Evolutionary conservation across 2,113 vertebrate species (phyloP).

Genomic region (Coryphaenoides rupestris): DNA sequence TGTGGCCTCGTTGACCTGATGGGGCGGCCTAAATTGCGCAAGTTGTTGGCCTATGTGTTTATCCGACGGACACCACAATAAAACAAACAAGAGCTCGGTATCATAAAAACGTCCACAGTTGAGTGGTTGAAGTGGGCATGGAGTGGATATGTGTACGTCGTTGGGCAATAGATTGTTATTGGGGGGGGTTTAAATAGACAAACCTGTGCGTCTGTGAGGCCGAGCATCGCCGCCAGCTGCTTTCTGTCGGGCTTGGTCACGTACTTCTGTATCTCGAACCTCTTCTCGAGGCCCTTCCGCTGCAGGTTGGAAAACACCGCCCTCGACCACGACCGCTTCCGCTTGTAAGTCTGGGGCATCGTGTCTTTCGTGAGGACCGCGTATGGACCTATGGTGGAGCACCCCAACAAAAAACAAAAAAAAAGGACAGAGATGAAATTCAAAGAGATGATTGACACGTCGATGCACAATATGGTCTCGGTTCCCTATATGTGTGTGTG

Average conservation of each 20-base stretch:
- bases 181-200: too few species aligned
- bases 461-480: neutral
- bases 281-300: conserved; percentile 95
- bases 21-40: too few species aligned
- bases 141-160: too few species aligned
- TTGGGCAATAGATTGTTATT: too few species aligned
- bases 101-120: too few species aligned
- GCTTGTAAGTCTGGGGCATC: conserved; percentile 96
- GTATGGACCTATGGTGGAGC: conserved; percentile 92
- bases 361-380: conserved; percentile 98
- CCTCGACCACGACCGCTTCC: conserved; percentile 96
- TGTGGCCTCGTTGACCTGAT: too few species aligned
- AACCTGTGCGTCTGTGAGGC: conserved; percentile 97
- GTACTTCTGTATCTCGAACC: conserved; percentile 98
- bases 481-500: neutral
- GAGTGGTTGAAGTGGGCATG: too few species aligned
- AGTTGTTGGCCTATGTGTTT: too few species aligned
- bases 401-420: neutral
- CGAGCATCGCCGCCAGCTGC: conserved; percentile 96
- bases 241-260: conserved; percentile 98
- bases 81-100: neutral
- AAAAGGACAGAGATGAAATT: neutral
- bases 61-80: too few species aligned
- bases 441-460: neutral
- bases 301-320: conserved; percentile 98